phyloP scores from a whole-genome alignment of 2,797 vertebrate species.

The Echiichthys vipera region DNA sequence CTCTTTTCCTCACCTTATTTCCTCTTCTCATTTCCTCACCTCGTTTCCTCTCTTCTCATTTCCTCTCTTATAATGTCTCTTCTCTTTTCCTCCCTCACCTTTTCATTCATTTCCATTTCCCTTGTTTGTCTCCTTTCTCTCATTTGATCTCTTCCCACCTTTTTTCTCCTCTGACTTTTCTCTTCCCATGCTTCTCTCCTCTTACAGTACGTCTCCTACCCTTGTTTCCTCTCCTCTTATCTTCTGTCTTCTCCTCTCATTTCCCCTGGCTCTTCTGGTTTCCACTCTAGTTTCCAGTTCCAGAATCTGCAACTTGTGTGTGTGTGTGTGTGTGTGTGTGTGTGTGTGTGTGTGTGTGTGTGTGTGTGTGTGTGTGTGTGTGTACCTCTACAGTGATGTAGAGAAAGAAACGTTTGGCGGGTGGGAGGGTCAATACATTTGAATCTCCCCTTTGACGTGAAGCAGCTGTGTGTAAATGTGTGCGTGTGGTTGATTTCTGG shows the following conservation, averaged over 20 bases:
- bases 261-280: too few species aligned
- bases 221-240: neutral
- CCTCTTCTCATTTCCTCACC: neutral
- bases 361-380: conserved; percentile 5
- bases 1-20: neutral
- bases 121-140: neutral
- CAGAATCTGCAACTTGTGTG: neutral
- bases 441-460: conserved; percentile 49
- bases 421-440: conserved; percentile 35
- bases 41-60: neutral
- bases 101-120: too few species aligned
- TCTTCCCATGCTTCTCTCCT: too few species aligned
- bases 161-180: neutral
- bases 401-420: conserved; percentile 4
- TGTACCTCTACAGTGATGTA: neutral
- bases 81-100: neutral
- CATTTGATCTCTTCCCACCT: neutral
- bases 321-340: conserved; percentile 4
- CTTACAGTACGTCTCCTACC: neutral
- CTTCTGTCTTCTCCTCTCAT: neutral
- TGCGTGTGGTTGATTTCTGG: conserved; percentile 39
- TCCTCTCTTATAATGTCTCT: neutral
- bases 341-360: neutral
- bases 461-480: conserved; percentile 75
- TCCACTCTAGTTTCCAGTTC: too few species aligned